Evolutionary conservation across 2,797 vertebrate species (phyloP).

Genomic region (Orestias chungarensis): DNA sequence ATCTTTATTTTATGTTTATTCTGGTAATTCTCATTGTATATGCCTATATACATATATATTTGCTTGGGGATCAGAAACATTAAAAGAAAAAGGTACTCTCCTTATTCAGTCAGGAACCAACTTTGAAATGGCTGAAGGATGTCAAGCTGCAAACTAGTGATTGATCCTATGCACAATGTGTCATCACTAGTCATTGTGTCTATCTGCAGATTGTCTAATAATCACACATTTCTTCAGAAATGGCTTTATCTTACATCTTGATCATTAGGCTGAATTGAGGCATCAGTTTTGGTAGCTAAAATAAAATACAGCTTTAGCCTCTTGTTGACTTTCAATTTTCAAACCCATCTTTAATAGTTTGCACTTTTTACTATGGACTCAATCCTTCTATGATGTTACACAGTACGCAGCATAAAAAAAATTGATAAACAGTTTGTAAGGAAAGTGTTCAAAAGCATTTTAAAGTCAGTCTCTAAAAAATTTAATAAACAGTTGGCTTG

Average conservation of each 20-base stretch:
- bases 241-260: slow-evolving; percentile 25
- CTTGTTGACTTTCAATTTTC: slow-evolving; percentile 3
- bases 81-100: background rate
- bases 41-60: background rate
- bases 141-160: slow-evolving; percentile 21
- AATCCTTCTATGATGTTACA: background rate
- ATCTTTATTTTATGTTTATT: background rate
- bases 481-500: slow-evolving; percentile 7
- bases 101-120: slow-evolving; percentile 29
- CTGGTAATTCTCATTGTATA: background rate
- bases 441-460: slow-evolving; percentile 22
- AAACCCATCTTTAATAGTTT: background rate
- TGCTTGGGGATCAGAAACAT: background rate
- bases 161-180: slow-evolving; percentile 30
- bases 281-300: slow-evolving; percentile 14
- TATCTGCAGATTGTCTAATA: slow-evolving; percentile 47
- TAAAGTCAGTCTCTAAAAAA: slow-evolving; percentile 17
- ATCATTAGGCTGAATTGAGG: slow-evolving; percentile 14
- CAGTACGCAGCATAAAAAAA: slow-evolving; percentile 30
- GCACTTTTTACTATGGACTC: slow-evolving; percentile 3
- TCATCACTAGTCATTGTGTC: slow-evolving; percentile 44
- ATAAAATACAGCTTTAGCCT: slow-evolving; percentile 38
- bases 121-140: slow-evolving; percentile 54
- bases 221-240: slow-evolving; percentile 39
- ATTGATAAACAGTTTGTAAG: slow-evolving; percentile 7